Conservation (phyloP, 2,888 invertebrate genomes). For the Minunthozetes semirufus region DNA sequence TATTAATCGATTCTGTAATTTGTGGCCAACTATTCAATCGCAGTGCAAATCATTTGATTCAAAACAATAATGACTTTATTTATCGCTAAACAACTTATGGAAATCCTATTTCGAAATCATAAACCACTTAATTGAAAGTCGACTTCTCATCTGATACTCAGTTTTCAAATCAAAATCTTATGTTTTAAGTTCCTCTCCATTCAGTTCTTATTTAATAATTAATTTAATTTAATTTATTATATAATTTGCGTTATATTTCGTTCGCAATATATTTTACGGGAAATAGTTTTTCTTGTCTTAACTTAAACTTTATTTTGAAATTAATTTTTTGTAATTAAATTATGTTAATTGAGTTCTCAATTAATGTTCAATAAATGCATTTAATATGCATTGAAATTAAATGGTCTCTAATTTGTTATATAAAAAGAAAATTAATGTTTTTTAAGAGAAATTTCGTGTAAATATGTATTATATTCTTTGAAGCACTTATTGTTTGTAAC, state of each 20-base stretch:
- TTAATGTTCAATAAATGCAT: background rate
- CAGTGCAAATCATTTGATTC: background rate
- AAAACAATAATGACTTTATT: conserved; percentile 12
- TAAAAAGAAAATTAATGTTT: conserved; percentile 20
- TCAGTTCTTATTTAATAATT: conserved; percentile 2
- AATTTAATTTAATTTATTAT: conserved; percentile 18
- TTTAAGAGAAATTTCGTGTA: conserved; percentile 12
- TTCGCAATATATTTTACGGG: conserved; percentile 27
- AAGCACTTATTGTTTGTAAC: conserved; percentile 11
- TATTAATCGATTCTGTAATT: background rate
- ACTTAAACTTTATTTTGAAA: background rate
- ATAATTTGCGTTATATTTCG: background rate
- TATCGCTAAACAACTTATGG: background rate
- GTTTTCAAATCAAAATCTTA: conserved; percentile 14
- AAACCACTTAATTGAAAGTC: background rate
- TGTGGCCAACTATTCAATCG: conserved; percentile 23
- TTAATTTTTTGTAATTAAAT: background rate
- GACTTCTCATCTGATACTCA: conserved; percentile 23
- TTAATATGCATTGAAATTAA: background rate
- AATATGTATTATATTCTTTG: conserved; percentile 28
- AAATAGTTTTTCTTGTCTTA: conserved; percentile 17
- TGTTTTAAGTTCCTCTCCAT: conserved; percentile 17
- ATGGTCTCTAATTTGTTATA: conserved; percentile 29
- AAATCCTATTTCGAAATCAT: background rate
- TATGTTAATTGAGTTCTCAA: background rate